Percentiles rank a stretch among this genome's conserved stretches.
Conservation (phyloP, 1,140 invertebrate genomes). For the Aphelenchoides besseyi region DNA sequence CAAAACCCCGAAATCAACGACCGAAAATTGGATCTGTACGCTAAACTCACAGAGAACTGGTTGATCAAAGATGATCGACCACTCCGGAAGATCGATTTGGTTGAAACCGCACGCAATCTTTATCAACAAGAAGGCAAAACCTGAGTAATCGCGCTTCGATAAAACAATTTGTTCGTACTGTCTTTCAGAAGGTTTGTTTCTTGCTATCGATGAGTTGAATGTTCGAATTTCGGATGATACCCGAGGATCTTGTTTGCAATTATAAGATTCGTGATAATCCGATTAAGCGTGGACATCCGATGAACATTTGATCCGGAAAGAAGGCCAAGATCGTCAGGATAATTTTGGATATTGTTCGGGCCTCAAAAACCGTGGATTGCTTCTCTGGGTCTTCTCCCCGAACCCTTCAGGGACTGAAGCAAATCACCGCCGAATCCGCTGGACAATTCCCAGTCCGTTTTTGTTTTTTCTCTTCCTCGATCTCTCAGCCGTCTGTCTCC, state of each 20-base stretch:
- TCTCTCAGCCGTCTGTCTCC: too few species aligned
- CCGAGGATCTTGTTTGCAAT: neutral
- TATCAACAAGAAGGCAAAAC: slow-evolving; percentile 12
- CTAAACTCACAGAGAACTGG: slow-evolving; percentile 8
- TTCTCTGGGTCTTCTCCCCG: too few species aligned
- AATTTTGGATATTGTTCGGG: too few species aligned
- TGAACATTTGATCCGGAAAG: neutral
- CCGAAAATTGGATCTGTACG: slow-evolving; percentile 14
- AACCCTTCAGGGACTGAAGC: too few species aligned
- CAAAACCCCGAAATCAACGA: slow-evolving; percentile 12
- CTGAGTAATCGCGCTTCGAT: slow-evolving; percentile 7
- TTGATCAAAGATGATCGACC: neutral
- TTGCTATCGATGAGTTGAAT: neutral
- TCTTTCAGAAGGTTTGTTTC: neutral
- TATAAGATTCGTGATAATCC: slow-evolving; percentile 10
- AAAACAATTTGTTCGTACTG: slow-evolving; percentile 8
- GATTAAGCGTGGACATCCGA: neutral
- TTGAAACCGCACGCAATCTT: neutral
- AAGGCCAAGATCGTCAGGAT: slow-evolving; percentile 5
- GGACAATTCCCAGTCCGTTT: too few species aligned
- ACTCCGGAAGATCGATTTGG: slow-evolving; percentile 8
- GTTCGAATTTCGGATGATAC: slow-evolving; percentile 11
- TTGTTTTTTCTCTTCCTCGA: too few species aligned
- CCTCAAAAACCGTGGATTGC: too few species aligned
- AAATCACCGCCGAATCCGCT: too few species aligned